Percentiles rank a stretch among this genome's conserved stretches.
These are phyloP conservation scores for Axea sp. DNA, from an alignment of 2,888 invertebrate species.

Conservation along the genomic window DNA sequence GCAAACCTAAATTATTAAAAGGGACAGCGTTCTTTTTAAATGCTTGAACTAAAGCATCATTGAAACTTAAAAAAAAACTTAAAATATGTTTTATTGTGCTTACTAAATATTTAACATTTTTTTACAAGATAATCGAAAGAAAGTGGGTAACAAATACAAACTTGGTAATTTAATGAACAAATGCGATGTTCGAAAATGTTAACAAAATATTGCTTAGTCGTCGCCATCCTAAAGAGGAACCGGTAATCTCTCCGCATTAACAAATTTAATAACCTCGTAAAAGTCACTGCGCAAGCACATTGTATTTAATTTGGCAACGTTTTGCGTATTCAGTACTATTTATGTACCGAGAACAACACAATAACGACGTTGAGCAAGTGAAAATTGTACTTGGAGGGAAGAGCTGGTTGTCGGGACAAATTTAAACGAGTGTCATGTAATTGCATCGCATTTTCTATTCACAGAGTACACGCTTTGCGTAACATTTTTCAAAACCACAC, in stretches of 20 bases:
- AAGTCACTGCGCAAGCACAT: slow-evolving; percentile 45
- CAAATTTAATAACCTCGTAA: slow-evolving; percentile 48
- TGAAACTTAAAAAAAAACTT: no score
- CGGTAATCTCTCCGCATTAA: slow-evolving; percentile 21
- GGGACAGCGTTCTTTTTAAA: no score
- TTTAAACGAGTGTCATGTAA: slow-evolving; percentile 27
- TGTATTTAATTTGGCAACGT: slow-evolving; percentile 49
- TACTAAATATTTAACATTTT: no score
- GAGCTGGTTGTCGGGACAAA: slow-evolving; percentile 9
- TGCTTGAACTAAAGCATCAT: no score
- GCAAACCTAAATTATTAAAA: no score
- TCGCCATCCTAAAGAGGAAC: not conserved
- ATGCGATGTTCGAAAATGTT: slow-evolving; percentile 7
- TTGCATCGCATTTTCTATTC: no score
- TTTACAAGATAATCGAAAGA: no score
- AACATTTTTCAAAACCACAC: no score
- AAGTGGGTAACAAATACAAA: slow-evolving; percentile 2
- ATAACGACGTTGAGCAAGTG: slow-evolving; percentile 30
- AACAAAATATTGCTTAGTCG: slow-evolving; percentile 16
- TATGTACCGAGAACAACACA: slow-evolving; percentile 39
- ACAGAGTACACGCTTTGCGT: no score
- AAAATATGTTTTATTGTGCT: no score
- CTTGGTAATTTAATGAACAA: slow-evolving; percentile 6
- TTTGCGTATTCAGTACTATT: slow-evolving; percentile 44
- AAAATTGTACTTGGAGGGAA: slow-evolving; percentile 25